Evolutionary conservation across 30 jellyfish, hydroid and myxozoan species (phyloP).

Genomic region (Sanderia malayensis): DNA sequence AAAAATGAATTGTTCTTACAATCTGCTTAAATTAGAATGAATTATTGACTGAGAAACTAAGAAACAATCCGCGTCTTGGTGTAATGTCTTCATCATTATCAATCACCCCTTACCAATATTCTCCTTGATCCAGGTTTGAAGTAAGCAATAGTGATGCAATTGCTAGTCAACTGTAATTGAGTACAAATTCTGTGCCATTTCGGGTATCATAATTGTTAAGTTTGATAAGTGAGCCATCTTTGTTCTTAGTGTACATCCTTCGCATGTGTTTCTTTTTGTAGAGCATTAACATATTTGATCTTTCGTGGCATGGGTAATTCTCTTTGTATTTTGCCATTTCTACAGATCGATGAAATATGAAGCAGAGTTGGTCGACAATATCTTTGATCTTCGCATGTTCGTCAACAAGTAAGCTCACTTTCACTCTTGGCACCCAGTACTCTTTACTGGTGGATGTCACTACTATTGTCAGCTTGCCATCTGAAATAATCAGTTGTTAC

Average conservation of each 20-base stretch:
- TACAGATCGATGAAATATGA: slow-evolving; percentile 74
- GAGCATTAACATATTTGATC: slow-evolving; percentile 58
- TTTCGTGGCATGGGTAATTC: slow-evolving; percentile 76
- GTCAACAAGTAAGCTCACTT: slow-evolving; percentile 30
- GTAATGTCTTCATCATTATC: too few species aligned
- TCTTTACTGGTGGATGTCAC: slow-evolving; percentile 83
- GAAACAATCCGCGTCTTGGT: too few species aligned
- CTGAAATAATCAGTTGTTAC: too few species aligned
- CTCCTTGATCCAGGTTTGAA: too few species aligned
- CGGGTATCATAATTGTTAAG: slow-evolving; percentile 33
- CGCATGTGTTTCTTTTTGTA: slow-evolving; percentile 34
- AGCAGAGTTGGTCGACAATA: slow-evolving; percentile 65
- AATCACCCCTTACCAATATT: too few species aligned
- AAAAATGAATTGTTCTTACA: too few species aligned
- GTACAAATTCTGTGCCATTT: slow-evolving; percentile 61
- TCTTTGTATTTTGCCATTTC: slow-evolving; percentile 79
- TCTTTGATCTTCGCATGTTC: slow-evolving; percentile 40
- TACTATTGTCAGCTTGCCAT: slow-evolving; percentile 1
- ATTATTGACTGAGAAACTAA: too few species aligned
- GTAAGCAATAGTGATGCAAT: too few species aligned
- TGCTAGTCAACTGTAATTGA: slow-evolving; percentile 55
- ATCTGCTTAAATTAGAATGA: too few species aligned
- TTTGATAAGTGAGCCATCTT: slow-evolving; percentile 47
- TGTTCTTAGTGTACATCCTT: slow-evolving; percentile 50
- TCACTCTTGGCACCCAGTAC: slow-evolving; percentile 86